These are phyloP conservation scores for Agonopterix alstromeriana DNA, from an alignment of 2,888 invertebrate genomes.

Conservation along the genomic window DNA sequence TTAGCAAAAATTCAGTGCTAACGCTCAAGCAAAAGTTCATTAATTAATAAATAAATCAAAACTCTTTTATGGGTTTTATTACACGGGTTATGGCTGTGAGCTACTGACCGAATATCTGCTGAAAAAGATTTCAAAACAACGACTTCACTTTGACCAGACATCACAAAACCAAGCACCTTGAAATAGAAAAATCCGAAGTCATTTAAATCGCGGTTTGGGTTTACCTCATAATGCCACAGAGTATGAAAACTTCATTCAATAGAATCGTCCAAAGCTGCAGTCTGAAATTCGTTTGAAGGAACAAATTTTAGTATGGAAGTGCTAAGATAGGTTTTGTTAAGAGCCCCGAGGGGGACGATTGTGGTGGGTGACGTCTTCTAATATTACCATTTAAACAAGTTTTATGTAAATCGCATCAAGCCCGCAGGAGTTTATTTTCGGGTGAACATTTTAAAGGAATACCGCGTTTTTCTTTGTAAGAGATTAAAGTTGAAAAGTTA, in stretches of 20 bases:
- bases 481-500: constrained; percentile 64
- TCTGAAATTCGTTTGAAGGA: too few relatives aligned
- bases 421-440: constrained; percentile 63
- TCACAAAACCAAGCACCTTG: constrained; percentile 34
- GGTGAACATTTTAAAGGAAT: constrained; percentile 50
- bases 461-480: constrained; percentile 47
- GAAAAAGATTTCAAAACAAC: too few relatives aligned
- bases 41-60: too few relatives aligned
- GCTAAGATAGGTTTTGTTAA: constrained; percentile 13
- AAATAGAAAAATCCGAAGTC: constrained; percentile 35
- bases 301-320: too few relatives aligned
- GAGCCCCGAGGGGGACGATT: constrained; percentile 42
- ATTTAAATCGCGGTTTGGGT: constrained; percentile 3
- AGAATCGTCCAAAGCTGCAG: too few relatives aligned
- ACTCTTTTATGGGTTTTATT: too few relatives aligned
- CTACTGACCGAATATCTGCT: too few relatives aligned
- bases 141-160: constrained; percentile 12
- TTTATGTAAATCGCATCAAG: constrained; percentile 69
- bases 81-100: too few relatives aligned
- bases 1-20: too few relatives aligned
- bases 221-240: too few relatives aligned
- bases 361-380: constrained; percentile 68
- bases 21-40: too few relatives aligned
- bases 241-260: too few relatives aligned
- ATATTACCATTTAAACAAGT: constrained; percentile 77